Evolutionary conservation across 2,113 vertebrate species (phyloP).

Genomic region (Synchiropus splendidus): DNA sequence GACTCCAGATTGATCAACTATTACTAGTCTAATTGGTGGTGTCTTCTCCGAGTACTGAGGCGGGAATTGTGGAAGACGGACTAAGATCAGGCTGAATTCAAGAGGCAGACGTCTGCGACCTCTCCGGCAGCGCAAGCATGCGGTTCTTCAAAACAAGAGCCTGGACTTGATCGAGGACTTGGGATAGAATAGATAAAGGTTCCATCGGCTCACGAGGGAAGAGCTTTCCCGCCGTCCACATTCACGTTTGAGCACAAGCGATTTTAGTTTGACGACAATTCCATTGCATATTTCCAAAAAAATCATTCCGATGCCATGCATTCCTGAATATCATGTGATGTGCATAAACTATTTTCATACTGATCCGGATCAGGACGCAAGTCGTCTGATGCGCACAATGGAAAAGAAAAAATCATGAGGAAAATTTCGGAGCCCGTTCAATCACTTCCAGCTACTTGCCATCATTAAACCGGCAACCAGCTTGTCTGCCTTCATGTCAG

Average conservation of each 20-base stretch:
- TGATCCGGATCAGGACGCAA: slow-evolving; percentile 1
- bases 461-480: slow-evolving; percentile 57
- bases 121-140: slow-evolving; percentile 59
- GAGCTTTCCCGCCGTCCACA: no score
- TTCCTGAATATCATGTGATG: slow-evolving; percentile 48
- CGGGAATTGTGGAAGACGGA: slow-evolving; percentile 57
- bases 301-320: slow-evolving; percentile 60
- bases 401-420: slow-evolving; percentile 21
- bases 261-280: slow-evolving; percentile 30
- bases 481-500: slow-evolving; percentile 64
- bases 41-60: no score
- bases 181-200: background rate
- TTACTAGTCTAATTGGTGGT: no score
- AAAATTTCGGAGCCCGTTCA: slow-evolving; percentile 34
- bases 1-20: slow-evolving; percentile 24
- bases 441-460: slow-evolving; percentile 52
- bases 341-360: slow-evolving; percentile 26
- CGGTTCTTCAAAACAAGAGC: slow-evolving; percentile 58
- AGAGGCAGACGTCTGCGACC: slow-evolving; percentile 34
- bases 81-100: slow-evolving; percentile 7
- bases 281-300: slow-evolving; percentile 44
- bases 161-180: slow-evolving; percentile 53
- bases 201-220: background rate
- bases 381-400: slow-evolving; percentile 20
- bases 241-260: no score